Percentiles rank a stretch among this genome's conserved stretches.
phyloP scores from a whole-genome alignment of 1,140 invertebrate species.

The Euwallacea similis region DNA sequence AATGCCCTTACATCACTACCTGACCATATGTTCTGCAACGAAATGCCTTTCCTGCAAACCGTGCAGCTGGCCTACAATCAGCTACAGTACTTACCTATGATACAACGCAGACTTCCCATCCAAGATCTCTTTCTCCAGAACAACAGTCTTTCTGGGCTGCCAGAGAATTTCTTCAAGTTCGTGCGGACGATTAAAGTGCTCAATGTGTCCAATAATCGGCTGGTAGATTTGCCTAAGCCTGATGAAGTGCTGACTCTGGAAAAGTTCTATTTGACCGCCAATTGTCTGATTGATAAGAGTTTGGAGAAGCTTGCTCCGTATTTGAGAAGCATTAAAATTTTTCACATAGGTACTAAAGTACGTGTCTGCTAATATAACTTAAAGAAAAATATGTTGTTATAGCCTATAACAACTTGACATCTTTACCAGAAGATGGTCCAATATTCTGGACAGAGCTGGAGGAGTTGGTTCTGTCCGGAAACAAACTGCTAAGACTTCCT shows the following conservation, averaged over 20 bases:
- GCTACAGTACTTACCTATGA: conserved; percentile 68
- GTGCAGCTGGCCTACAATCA: conserved; percentile 77
- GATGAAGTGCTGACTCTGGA: conserved; percentile 64
- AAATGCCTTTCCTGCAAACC: conserved; percentile 68
- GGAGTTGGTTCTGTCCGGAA: conserved; percentile 81
- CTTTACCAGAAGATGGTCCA: conserved; percentile 73
- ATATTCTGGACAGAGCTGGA: conserved; percentile 76
- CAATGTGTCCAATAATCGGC: conserved; percentile 77
- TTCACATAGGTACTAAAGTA: conserved; percentile 58
- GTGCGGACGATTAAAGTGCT: conserved; percentile 70
- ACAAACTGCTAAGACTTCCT: conserved; percentile 74
- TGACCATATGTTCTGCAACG: conserved; percentile 72
- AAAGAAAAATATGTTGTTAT: conserved; percentile 43
- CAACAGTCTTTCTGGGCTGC: conserved; percentile 72
- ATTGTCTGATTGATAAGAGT: conserved; percentile 73
- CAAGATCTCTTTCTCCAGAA: conserved; percentile 75
- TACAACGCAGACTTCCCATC: conserved; percentile 68
- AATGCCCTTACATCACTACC: conserved; percentile 70
- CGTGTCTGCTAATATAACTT: conserved; percentile 2
- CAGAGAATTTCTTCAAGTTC: conserved; percentile 74
- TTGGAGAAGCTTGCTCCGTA: conserved; percentile 59
- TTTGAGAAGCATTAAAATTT: conserved; percentile 67
- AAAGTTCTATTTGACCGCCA: conserved; percentile 74
- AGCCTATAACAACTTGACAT: conserved; percentile 76
- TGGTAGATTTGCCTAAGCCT: conserved; percentile 67